A percentile compares a stretch with the other conserved stretches of the same genome.
Conservation (phyloP, 2,113 vertebrate genomes). For the Ptilorrhoa leucosticta region DNA sequence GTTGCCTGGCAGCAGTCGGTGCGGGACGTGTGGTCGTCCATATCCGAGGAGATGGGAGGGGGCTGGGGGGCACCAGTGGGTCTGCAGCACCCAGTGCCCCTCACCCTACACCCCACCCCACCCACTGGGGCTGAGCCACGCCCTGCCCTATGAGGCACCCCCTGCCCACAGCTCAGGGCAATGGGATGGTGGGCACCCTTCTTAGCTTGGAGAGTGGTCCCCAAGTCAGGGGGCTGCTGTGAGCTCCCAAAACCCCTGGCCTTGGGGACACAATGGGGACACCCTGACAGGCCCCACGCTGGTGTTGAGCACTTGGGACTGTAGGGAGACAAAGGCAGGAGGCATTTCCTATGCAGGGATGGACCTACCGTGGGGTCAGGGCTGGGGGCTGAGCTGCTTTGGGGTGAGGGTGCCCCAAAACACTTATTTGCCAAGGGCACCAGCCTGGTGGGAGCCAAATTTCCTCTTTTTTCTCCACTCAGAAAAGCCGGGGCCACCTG, state of each 20-base stretch:
- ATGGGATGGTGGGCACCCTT: neutral
- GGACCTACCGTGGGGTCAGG: accelerated
- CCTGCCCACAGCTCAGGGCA: neutral
- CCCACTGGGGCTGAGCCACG: neutral
- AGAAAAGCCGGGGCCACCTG: accelerated
- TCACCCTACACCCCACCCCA: neutral
- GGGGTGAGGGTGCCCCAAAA: neutral
- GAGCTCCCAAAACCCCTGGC: neutral
- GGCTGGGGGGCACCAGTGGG: neutral
- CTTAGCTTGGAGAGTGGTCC: neutral
- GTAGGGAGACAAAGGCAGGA: neutral
- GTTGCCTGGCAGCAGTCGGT: neutral
- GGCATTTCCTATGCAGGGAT: accelerated
- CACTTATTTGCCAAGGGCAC: accelerated
- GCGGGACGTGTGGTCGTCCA: neutral
- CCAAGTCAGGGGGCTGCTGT: neutral
- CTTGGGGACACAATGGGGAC: neutral
- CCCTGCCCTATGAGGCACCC: accelerated
- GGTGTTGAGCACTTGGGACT: neutral
- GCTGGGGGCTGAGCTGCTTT: neutral
- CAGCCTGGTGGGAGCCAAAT: neutral
- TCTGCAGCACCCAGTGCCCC: neutral
- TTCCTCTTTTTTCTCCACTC: accelerated
- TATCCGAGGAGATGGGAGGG: neutral
- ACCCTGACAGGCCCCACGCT: neutral